Evolutionary conservation across 2,113 vertebrate genomes (phyloP).

Genomic region (Oplegnathus fasciatus): DNA sequence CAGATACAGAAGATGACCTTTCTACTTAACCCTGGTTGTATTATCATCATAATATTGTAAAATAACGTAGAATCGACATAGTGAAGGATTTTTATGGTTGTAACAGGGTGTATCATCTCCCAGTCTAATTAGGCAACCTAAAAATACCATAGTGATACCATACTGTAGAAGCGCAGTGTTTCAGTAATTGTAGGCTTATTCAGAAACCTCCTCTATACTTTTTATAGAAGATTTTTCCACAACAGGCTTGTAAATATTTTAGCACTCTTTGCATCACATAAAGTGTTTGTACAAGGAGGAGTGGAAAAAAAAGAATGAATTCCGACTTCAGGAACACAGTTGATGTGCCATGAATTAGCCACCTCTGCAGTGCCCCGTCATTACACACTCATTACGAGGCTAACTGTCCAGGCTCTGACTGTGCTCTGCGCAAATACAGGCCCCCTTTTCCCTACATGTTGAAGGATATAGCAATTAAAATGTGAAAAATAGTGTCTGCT

Average conservation of each 20-base stretch:
- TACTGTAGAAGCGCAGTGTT: not conserved
- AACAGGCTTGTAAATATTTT: not conserved
- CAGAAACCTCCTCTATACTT: not conserved
- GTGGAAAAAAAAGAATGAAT: not conserved
- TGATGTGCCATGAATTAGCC: slow-evolving; percentile 8
- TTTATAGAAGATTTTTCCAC: not conserved
- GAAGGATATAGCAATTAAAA: not conserved
- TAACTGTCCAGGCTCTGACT: not conserved
- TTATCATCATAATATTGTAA: not conserved
- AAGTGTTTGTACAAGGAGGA: not conserved
- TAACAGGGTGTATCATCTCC: not conserved
- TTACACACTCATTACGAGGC: slow-evolving; percentile 13
- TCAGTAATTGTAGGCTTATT: slow-evolving; percentile 14
- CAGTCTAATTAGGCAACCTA: not conserved
- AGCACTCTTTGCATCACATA: not conserved
- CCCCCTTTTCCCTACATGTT: not conserved
- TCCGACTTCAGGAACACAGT: not conserved
- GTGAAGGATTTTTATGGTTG: not conserved
- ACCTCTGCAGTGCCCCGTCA: slow-evolving; percentile 14
- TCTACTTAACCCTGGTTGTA: not conserved
- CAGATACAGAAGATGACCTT: slow-evolving; percentile 2
- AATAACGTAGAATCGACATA: not conserved
- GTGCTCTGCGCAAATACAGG: not conserved
- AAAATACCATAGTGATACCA: not conserved
- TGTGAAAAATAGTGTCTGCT: not conserved